phyloP scores from a whole-genome alignment of 2,113 vertebrate species.

The Paradoxurus hermaphroditus region DNA sequence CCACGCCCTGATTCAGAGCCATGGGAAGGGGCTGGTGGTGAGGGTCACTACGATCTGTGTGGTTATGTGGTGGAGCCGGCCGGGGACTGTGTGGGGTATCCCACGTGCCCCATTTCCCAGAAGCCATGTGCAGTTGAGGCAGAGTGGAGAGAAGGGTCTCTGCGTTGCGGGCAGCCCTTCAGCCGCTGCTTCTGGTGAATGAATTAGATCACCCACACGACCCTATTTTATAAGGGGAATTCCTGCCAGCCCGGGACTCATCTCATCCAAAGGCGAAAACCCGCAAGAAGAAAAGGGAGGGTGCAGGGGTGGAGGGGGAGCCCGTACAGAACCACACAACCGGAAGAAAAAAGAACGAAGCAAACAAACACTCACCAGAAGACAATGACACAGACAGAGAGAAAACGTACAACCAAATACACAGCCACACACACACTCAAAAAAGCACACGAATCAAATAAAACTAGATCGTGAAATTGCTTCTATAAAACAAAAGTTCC shows the following conservation, averaged over 20 bases:
- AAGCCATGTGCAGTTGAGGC: background rate
- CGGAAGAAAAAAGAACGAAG: background rate
- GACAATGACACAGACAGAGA: background rate
- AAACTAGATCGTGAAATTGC: background rate
- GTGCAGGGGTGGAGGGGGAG: too few species aligned
- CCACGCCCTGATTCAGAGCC: background rate
- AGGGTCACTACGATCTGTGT: too few species aligned
- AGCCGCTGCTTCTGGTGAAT: background rate
- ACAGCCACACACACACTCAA: background rate
- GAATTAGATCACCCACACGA: fast-evolving
- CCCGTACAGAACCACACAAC: fast-evolving
- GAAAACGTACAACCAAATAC: too few species aligned
- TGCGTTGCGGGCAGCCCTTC: fast-evolving
- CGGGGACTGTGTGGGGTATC: background rate
- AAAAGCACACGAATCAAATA: background rate
- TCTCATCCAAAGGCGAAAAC: background rate
- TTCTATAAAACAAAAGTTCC: background rate
- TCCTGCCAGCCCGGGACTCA: background rate
- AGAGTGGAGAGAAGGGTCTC: background rate
- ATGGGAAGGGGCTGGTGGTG: background rate
- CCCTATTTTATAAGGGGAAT: background rate
- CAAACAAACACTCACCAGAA: background rate
- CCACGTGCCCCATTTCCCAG: fast-evolving
- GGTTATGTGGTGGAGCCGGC: fast-evolving
- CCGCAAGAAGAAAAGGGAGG: too few species aligned